A percentile compares a stretch with the other conserved stretches of the same genome.
phyloP scores from a whole-genome alignment of 2,113 vertebrate species.

The Myrmecophaga tridactyla region DNA sequence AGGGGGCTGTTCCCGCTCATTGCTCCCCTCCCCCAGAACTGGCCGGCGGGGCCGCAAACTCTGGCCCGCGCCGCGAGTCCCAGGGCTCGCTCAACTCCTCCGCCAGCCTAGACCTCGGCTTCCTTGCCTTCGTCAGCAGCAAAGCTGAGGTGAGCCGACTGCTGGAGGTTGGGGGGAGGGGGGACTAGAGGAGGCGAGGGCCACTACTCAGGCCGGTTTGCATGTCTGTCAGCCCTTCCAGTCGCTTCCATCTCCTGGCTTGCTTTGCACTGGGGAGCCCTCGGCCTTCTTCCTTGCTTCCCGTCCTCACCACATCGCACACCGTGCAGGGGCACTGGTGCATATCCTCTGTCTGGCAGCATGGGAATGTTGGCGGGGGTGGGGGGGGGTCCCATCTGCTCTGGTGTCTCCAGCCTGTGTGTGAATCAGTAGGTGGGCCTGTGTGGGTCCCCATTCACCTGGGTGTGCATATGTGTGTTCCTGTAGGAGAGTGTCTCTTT shows the following conservation, averaged over 20 bases:
- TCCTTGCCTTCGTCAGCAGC: slow-evolving; percentile 84
- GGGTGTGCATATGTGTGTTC: not conserved
- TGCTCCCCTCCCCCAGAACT: slow-evolving; percentile 78
- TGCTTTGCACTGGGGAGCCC: not conserved
- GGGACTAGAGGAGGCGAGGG: rapidly evolving
- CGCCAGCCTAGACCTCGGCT: slow-evolving; percentile 91
- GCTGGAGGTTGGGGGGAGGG: slow-evolving; percentile 35
- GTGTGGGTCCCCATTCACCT: not conserved
- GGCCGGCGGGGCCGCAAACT: slow-evolving; percentile 65
- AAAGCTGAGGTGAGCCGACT: slow-evolving; percentile 82
- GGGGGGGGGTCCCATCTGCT: not conserved
- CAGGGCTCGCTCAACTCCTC: slow-evolving; percentile 89
- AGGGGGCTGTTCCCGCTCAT: rapidly evolving
- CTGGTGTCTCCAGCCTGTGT: not conserved
- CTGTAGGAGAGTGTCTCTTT: not conserved
- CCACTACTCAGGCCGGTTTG: rapidly evolving
- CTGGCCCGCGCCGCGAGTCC: slow-evolving; percentile 82
- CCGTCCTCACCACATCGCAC: not conserved
- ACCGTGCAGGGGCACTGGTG: not conserved
- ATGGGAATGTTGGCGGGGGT: not conserved
- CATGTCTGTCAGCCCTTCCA: not conserved
- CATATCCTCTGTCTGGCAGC: not conserved
- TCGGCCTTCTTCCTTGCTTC: not conserved
- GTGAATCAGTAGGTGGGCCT: not conserved
- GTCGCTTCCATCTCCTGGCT: not conserved